These are phyloP conservation scores for Colletes collaris DNA, from an alignment of 2,888 invertebrate species.

Conservation along the genomic window DNA sequence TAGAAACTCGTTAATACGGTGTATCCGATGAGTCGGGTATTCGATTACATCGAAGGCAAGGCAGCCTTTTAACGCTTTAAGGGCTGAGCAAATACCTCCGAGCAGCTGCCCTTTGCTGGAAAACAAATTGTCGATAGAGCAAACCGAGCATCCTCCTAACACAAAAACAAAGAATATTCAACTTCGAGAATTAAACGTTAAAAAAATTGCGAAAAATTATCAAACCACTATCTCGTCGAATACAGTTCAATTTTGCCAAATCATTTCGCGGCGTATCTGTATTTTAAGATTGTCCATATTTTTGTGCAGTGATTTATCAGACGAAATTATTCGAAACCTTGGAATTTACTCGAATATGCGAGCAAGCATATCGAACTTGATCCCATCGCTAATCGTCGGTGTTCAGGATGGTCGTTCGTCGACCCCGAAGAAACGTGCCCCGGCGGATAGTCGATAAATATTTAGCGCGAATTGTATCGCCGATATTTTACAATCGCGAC, in stretches of 20 bases:
- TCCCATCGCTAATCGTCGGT: conserved; percentile 10
- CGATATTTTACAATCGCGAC: conserved; percentile 32
- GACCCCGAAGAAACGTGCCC: conserved; percentile 30
- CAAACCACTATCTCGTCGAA: too few species aligned
- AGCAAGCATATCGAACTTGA: too few species aligned
- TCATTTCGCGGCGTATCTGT: too few species aligned
- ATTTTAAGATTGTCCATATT: too few species aligned
- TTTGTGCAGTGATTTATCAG: too few species aligned
- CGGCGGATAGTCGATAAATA: conserved; percentile 38
- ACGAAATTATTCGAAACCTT: too few species aligned
- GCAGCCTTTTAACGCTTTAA: conserved; percentile 22
- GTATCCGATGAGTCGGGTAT: conserved; percentile 14
- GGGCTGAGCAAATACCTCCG: conserved; percentile 22
- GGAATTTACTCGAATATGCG: not conserved
- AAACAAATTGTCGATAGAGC: conserved; percentile 12
- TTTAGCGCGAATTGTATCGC: conserved; percentile 39
- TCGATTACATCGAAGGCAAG: conserved; percentile 14
- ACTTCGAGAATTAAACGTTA: not conserved
- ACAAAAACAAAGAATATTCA: not conserved
- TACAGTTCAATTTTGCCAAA: too few species aligned
- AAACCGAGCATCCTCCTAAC: conserved; percentile 2
- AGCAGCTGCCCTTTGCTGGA: conserved; percentile 9
- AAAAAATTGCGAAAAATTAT: too few species aligned
- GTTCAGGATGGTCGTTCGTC: conserved; percentile 42
- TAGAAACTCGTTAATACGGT: conserved; percentile 16